Conservation (phyloP, 2,888 invertebrate genomes). For the Chalcosyrphus nemorum region DNA sequence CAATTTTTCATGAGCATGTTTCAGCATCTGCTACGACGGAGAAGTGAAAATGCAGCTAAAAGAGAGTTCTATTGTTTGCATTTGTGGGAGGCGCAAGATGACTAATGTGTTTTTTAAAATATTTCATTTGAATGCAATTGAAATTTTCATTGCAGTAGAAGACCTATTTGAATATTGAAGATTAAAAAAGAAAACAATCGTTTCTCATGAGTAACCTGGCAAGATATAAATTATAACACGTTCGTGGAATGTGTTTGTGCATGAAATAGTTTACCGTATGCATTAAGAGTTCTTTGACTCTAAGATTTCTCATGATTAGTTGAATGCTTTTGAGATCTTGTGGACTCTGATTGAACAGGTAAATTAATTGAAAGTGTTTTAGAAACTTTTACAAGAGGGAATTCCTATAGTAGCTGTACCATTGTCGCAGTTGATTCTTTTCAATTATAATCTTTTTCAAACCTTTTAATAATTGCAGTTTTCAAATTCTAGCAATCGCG, state of each 20-base stretch:
- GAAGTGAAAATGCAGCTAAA: constrained; percentile 39
- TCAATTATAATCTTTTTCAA: too few relatives aligned
- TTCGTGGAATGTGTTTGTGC: neutral
- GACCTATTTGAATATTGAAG: neutral
- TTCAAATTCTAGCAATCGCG: too few relatives aligned
- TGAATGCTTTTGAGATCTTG: neutral
- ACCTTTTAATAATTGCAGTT: too few relatives aligned
- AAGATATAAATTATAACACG: neutral
- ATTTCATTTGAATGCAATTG: too few relatives aligned
- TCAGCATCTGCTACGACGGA: neutral
- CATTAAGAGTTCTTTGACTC: neutral
- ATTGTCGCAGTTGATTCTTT: too few relatives aligned
- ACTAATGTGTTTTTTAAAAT: neutral
- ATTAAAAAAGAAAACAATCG: neutral
- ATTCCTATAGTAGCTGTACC: too few relatives aligned
- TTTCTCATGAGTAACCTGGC: neutral
- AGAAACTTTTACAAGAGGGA: too few relatives aligned
- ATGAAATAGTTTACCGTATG: neutral
- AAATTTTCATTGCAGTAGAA: constrained; percentile 3
- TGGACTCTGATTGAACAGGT: too few relatives aligned
- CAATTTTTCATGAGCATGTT: neutral
- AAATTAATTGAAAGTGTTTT: too few relatives aligned
- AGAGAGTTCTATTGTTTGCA: constrained; percentile 21
- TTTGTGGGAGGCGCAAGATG: constrained; percentile 20
- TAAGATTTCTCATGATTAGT: neutral